Percentiles rank a stretch among this genome's conserved stretches.
These are phyloP conservation scores for Cryptus viduatorius DNA, from an alignment of 2,888 invertebrate species.

Conservation along the genomic window DNA sequence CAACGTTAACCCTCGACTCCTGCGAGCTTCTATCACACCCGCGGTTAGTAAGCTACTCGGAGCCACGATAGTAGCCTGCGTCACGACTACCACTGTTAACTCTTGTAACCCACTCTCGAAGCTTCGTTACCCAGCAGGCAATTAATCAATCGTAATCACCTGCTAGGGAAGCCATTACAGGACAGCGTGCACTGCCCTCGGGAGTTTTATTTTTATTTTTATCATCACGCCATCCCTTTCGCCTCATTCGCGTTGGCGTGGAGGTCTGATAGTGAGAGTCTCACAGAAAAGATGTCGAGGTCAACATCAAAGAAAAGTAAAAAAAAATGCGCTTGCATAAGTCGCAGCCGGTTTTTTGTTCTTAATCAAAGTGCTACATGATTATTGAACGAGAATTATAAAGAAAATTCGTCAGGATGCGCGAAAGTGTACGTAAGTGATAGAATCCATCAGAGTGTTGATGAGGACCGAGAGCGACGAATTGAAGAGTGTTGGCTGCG, in stretches of 20 bases:
- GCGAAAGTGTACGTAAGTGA: conserved; percentile 10
- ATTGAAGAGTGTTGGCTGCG: neutral
- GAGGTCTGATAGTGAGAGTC: no score
- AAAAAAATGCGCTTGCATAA: no score
- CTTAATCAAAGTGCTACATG: no score
- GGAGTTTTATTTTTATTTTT: neutral
- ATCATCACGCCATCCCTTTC: neutral
- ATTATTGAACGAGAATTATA: neutral
- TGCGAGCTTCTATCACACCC: neutral
- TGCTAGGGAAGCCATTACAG: conserved; percentile 11
- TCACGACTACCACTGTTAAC: neutral
- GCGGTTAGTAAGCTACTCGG: neutral
- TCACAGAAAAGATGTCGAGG: no score
- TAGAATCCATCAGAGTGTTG: conserved; percentile 30
- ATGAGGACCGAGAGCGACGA: conserved; percentile 17
- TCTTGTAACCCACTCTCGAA: neutral
- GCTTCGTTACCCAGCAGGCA: neutral
- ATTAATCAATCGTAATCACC: conserved; percentile 41
- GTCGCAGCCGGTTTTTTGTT: no score
- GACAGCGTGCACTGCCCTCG: neutral
- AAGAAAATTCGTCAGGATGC: no score
- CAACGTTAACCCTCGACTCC: neutral
- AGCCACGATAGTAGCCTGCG: neutral
- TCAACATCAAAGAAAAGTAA: no score
- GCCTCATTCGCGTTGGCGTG: neutral